Conservation (phyloP, 2,113 vertebrate species). For the Xerus inauris region DNA sequence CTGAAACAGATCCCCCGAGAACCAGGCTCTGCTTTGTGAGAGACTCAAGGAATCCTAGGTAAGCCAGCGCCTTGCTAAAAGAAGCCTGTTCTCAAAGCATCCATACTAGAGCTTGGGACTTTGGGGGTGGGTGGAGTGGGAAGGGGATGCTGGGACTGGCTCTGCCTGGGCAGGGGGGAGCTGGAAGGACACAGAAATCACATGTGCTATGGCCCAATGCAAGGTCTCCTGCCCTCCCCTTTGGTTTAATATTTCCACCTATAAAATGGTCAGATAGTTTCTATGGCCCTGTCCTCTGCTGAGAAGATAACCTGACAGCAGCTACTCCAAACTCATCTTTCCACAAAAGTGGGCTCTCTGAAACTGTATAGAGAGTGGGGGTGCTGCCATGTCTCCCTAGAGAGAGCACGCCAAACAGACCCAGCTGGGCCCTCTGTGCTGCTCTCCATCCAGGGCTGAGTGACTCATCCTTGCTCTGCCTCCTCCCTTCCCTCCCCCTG, state of each 20-base stretch:
- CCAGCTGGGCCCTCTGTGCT: background rate
- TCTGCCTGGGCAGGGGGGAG: background rate
- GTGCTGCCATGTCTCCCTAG: background rate
- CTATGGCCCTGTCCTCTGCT: background rate
- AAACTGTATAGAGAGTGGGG: background rate
- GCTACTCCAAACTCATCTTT: background rate
- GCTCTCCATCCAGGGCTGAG: slow-evolving; percentile 25
- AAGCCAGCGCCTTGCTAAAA: background rate
- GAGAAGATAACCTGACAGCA: background rate
- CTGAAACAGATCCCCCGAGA: background rate
- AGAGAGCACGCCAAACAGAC: background rate
- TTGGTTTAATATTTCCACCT: background rate
- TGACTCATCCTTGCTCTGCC: slow-evolving; percentile 45
- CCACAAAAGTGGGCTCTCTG: background rate
- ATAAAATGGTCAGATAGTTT: background rate
- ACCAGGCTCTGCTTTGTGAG: background rate
- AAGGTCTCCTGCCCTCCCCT: background rate
- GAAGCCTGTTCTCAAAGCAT: background rate
- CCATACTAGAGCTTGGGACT: background rate
- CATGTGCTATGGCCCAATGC: background rate
- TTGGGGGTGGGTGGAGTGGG: background rate
- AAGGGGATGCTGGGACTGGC: background rate
- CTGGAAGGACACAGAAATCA: background rate
- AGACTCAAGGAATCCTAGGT: background rate
- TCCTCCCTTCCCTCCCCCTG: background rate